A percentile compares a stretch with the other conserved stretches of the same genome.
These are phyloP conservation scores for Sebastes umbrosus DNA, from an alignment of 2,797 vertebrate genomes.

Conservation along the genomic window DNA sequence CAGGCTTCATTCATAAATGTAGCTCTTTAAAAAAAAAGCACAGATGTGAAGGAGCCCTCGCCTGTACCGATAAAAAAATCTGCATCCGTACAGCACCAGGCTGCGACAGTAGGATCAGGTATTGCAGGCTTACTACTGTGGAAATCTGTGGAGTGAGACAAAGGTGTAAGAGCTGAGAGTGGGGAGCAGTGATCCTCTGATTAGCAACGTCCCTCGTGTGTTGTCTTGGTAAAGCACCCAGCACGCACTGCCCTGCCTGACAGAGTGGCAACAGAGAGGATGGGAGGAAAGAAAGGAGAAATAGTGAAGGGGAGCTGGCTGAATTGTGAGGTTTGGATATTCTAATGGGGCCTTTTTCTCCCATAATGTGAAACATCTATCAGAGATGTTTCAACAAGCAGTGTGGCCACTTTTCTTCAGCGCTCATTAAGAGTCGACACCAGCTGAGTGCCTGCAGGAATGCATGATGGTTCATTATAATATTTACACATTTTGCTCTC, in stretches of 20 bases:
- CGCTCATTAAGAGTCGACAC: constrained; percentile 46
- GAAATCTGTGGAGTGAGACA: constrained; percentile 8
- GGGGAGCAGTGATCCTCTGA: constrained; percentile 27
- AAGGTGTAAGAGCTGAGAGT: constrained; percentile 15
- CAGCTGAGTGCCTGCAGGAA: constrained; percentile 48
- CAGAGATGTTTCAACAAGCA: constrained; percentile 43
- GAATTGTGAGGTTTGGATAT: not conserved
- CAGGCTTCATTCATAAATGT: constrained; percentile 45
- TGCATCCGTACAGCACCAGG: not conserved
- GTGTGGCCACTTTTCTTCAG: constrained; percentile 38
- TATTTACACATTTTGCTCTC: constrained; percentile 41
- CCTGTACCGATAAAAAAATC: not conserved
- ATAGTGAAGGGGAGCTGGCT: not conserved
- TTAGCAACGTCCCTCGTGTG: constrained; percentile 41
- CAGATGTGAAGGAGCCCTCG: not conserved
- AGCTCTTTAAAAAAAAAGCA: not conserved
- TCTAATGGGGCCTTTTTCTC: not conserved
- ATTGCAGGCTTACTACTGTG: not conserved
- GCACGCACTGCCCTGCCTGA: not conserved
- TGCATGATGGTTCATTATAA: constrained; percentile 46
- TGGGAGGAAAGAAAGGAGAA: not conserved
- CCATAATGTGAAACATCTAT: constrained; percentile 51
- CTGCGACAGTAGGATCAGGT: constrained; percentile 6
- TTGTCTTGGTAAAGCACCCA: constrained; percentile 42
- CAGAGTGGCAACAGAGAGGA: not conserved